A percentile compares a stretch with the other conserved stretches of the same genome.
Conservation (phyloP, 2,797 vertebrate genomes). For the Halcyon leucocephala region DNA sequence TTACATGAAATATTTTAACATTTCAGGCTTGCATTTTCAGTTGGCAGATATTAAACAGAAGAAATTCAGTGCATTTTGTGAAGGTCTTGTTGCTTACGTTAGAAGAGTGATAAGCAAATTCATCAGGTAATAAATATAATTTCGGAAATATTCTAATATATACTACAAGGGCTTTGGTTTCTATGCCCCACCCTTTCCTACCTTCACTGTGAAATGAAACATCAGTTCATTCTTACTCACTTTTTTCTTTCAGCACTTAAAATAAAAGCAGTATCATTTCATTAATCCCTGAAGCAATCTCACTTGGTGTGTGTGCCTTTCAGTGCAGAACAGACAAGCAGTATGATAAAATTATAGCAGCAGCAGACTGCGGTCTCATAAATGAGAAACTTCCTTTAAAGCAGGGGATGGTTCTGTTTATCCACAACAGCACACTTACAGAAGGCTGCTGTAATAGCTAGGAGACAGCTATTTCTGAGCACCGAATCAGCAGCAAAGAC, state of each 20-base stretch:
- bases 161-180: neutral
- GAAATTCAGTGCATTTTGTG: neutral
- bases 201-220: neutral
- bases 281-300: constrained; percentile 31
- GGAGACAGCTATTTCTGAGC: neutral
- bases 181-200: neutral
- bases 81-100: neutral
- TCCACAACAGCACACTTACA: neutral
- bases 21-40: neutral
- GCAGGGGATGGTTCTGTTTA: neutral
- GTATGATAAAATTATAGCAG: neutral
- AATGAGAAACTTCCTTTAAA: constrained; percentile 12
- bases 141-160: neutral
- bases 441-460: neutral
- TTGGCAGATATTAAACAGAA: neutral
- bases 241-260: constrained; percentile 6
- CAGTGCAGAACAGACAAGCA: constrained; percentile 1
- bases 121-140: neutral
- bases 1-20: neutral
- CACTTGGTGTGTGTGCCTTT: neutral
- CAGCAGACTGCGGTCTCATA: neutral
- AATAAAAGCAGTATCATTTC: neutral
- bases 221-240: neutral
- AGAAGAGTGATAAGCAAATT: neutral
- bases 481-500: neutral